A percentile compares a stretch with the other conserved stretches of the same genome.
Conservation (phyloP, 2,888 invertebrate genomes). For the Lepidonotus clava region DNA sequence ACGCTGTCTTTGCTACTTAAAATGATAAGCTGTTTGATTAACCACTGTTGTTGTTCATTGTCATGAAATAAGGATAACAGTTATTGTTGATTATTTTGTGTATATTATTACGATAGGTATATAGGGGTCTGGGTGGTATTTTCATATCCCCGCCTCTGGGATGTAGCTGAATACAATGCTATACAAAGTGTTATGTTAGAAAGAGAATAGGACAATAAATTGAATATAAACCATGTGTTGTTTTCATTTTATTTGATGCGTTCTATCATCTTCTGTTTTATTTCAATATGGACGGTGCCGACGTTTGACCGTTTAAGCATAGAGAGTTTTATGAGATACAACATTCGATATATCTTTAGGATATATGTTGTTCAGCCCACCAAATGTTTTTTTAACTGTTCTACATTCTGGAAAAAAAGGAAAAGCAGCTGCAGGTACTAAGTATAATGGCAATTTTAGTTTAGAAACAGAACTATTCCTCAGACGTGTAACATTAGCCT, state of each 20-base stretch:
- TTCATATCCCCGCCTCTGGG: background rate
- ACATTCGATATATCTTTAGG: background rate
- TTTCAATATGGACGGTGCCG: background rate
- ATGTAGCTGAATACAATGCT: background rate
- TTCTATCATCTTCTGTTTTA: background rate
- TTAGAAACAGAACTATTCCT: too few relatives aligned
- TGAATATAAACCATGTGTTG: constrained; percentile 1
- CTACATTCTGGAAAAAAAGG: too few relatives aligned
- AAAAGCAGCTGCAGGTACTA: too few relatives aligned
- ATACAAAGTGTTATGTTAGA: constrained; percentile 26
- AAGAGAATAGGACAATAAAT: constrained; percentile 38
- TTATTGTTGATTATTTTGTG: constrained; percentile 13
- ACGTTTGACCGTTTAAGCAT: background rate
- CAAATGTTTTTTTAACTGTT: too few relatives aligned
- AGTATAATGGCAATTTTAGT: too few relatives aligned
- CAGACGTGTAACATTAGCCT: too few relatives aligned
- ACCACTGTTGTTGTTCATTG: constrained; percentile 51
- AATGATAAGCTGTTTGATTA: background rate
- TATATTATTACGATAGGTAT: background rate
- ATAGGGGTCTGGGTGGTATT: background rate
- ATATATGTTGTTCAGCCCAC: background rate
- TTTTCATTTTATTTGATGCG: background rate
- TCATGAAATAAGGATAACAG: background rate
- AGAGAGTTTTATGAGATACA: background rate
- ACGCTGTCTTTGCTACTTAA: background rate